Base-by-base conservation (phyloP, 2,888 invertebrate species). In the Rosalia funebris region DNA sequence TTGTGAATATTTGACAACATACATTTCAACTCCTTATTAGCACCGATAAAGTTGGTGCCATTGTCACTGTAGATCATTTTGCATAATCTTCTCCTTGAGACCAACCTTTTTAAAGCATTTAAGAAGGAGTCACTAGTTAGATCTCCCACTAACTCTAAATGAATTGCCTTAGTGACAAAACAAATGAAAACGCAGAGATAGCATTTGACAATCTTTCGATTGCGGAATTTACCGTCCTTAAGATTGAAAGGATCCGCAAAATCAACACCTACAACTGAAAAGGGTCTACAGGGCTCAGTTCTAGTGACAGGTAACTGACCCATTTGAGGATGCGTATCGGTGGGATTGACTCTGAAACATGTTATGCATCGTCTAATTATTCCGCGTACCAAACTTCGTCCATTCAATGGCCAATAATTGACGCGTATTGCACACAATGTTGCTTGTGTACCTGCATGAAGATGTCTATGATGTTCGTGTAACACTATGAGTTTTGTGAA, bases 401-500 rank as follows among this genome's bases (percentile, higher is more conserved):
- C 70, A 1, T 55, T 39, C 5, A 68, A 36, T 11, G 65, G 62
- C 70, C 70, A 72, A 62, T 62, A 72, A 47, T 60, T 52, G 16
- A n/a, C n/a, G n/a, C n/a, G n/a, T n/a, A n/a, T n/a, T n/a, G n/a
- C n/a, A n/a, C n/a, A n/a, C n/a, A n/a, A n/a, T n/a, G n/a, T n/a
- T n/a, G n/a, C n/a, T n/a, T n/a, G n/a, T n/a, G n/a, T n/a, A n/a
- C 71, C 68, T 2, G 60, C 60, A 42, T 71, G 65, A 14, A 66
- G 44, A 15, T 64, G 52, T 16, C 39, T 39, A 12, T 54, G 5
- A 50, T 71, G 71, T 53, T 68, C 54, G 16, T 54, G 9, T 39
- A 12, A 20, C 5, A 70, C 42, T 3, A 68, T 57, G 31, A 72
- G 19, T 20, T 42, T 44, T 5, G 70, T 70, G 19, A 46, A 10